Evolutionary conservation across 2,888 invertebrate genomes (phyloP), one percentile per base, ranked within the genome.

Genomic region (Pteria penguin): DNA sequence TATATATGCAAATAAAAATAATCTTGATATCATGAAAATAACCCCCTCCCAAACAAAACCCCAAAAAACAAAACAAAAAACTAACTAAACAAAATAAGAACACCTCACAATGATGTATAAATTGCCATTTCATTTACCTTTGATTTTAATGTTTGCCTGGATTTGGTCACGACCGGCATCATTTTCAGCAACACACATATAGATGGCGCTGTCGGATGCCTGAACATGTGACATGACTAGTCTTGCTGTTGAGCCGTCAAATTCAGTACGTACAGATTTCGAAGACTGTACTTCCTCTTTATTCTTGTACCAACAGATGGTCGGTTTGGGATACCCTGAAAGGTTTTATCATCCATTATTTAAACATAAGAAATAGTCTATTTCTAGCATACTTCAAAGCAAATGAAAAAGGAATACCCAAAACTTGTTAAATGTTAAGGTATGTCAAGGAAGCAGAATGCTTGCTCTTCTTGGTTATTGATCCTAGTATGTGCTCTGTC

Each of bases 151-250:
- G 5, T 73, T 71, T 22, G 86, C 83, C 45, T 75, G 70, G n/a
- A 84, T 82, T 61, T 79, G 70, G 52, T 81, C 84, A 32, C 82
- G 73, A 5, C 86, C 86, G 4, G 82, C 86, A 24, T 82, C 75
- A 69, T 86, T 86, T 52, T 82, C 76, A 24, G 84, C 86, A n/a
- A 83, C 69, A 72, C 86, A 86, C 18, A 80, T 83, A 65, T 83
- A 86, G 22, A 78, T 76, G 69, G 78, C 77, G 14, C 71, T 78
- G 66, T 86, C 82, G 1, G 78, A 67, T 18, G 62, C 60, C 32
- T 79, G 57, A 18, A 83, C 77, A 70, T 80, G 78, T 27, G 84
- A 73, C 58, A 84, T 76, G 1, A 80, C 79, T 22, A 84, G 76
- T 58, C 77, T 79, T 54, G 82, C 84, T 52, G 71, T 81, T 61